phyloP scores from a whole-genome alignment of 2,113 vertebrate genomes.

The Cinclus mexicanus region DNA sequence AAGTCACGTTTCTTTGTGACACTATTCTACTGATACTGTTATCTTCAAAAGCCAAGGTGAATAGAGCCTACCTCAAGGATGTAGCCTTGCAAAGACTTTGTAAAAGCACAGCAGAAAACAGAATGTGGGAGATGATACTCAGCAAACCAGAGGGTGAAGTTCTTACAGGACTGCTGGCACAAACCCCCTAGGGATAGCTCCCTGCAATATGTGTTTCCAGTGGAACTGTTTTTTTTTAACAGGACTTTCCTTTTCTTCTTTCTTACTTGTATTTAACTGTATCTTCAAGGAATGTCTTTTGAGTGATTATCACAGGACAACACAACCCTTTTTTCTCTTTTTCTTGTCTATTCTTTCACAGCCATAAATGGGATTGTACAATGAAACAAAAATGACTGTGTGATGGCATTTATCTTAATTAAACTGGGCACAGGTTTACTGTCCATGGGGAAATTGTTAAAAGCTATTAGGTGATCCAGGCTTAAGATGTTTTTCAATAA shows the following conservation, averaged over 20 bases:
- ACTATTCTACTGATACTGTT: not conserved
- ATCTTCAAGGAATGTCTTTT: not conserved
- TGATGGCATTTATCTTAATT: not conserved
- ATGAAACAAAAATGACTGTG: not conserved
- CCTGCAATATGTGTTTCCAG: not conserved
- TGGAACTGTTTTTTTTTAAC: not conserved
- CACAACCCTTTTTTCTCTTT: not conserved
- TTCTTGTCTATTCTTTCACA: not conserved
- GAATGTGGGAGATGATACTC: not conserved
- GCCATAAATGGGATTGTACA: not conserved
- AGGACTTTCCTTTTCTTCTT: not conserved
- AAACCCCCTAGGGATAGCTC: not conserved
- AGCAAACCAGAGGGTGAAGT: not conserved
- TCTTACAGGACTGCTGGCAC: not conserved
- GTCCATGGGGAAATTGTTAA: not conserved
- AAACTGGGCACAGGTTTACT: not conserved
- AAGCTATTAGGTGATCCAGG: not conserved
- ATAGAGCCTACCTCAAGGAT: not conserved
- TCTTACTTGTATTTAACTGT: not conserved
- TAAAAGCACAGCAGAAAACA: not conserved
- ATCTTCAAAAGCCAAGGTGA: not conserved
- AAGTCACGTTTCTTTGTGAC: not conserved
- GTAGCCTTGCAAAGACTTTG: not conserved
- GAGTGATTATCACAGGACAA: not conserved
- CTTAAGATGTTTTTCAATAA: not conserved